phyloP scores from a whole-genome alignment of 1,140 invertebrate genomes.

The Tetragonula clypearis region DNA sequence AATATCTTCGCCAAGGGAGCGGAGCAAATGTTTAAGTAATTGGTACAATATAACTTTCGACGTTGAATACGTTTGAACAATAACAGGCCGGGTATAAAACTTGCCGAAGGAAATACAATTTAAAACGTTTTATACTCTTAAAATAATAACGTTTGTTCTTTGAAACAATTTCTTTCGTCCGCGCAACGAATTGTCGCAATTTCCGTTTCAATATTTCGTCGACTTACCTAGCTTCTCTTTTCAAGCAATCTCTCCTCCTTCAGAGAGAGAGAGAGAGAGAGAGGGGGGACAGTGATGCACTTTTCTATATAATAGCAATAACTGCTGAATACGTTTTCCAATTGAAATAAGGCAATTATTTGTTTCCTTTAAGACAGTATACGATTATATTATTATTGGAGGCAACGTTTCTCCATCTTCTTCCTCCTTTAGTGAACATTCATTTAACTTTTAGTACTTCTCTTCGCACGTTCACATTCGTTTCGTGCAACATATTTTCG shows the following conservation, averaged over 20 bases:
- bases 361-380: not conserved
- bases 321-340: not conserved
- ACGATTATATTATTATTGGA: not conserved
- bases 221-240: not conserved
- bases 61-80: not conserved
- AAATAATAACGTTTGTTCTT: not conserved
- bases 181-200: not conserved
- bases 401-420: not conserved
- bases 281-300: not conserved
- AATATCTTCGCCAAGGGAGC: too few relatives aligned
- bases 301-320: not conserved
- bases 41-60: not conserved
- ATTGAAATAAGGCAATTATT: conserved; percentile 9
- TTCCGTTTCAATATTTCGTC: conserved; percentile 14
- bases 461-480: too few relatives aligned
- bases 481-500: too few relatives aligned
- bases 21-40: not conserved
- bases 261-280: too few relatives aligned
- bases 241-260: not conserved
- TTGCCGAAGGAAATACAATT: not conserved
- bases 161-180: not conserved
- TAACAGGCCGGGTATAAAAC: not conserved
- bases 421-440: too few relatives aligned
- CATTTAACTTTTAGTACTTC: too few relatives aligned
- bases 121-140: not conserved